Percentiles rank a stretch among this genome's conserved stretches.
Conservation (phyloP, 2,113 vertebrate genomes). For the Ibidorhyncha struthersii region DNA sequence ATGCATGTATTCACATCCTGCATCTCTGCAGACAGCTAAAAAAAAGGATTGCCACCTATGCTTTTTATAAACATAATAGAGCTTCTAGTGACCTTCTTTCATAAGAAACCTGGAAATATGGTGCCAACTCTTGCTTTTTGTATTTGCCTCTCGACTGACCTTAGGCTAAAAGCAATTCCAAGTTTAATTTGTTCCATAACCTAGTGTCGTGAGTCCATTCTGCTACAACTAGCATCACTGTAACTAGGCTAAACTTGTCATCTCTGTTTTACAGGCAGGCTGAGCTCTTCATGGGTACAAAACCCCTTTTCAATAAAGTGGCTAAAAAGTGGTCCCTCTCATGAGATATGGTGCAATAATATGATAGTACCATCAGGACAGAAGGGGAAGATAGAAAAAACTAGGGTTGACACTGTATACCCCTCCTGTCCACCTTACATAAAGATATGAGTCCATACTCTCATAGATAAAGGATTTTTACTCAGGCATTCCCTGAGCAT, state of each 20-base stretch:
- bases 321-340: not conserved
- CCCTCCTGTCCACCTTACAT: not conserved
- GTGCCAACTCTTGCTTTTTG: not conserved
- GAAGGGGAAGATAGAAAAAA: not conserved
- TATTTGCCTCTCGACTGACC: not conserved
- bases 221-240: not conserved
- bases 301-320: not conserved
- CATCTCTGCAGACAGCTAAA: not conserved
- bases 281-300: not conserved
- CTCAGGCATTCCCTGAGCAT: not conserved
- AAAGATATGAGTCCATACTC: not conserved
- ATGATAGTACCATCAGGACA: not conserved
- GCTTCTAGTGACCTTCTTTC: not conserved
- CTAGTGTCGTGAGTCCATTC: not conserved
- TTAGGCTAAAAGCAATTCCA: not conserved
- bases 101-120: not conserved
- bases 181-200: not conserved
- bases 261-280: not conserved
- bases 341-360: not conserved
- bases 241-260: not conserved
- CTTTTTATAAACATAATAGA: not conserved
- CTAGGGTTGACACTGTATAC: not conserved
- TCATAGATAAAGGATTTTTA: not conserved
- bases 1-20: not conserved
- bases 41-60: not conserved